These are phyloP conservation scores for Folsomia manolachei DNA, from an alignment of 2,888 invertebrate genomes.

Conservation along the genomic window DNA sequence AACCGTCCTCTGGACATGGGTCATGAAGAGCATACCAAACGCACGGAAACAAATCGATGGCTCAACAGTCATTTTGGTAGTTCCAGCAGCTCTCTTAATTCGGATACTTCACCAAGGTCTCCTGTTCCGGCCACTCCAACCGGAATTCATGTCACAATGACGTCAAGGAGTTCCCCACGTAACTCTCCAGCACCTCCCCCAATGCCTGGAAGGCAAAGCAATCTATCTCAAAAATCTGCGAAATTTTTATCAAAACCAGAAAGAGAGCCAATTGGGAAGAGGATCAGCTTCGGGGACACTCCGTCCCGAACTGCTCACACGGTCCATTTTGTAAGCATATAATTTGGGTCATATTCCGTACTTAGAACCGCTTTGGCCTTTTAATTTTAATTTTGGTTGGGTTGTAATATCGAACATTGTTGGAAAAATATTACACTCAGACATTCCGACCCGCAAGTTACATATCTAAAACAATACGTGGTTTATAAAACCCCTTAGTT, in stretches of 20 bases:
- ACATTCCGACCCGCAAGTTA: too few relatives aligned
- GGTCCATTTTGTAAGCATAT: conserved; percentile 51
- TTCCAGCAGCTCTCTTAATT: conserved; percentile 50
- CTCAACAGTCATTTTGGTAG: conserved; percentile 81
- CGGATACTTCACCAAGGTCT: conserved; percentile 47
- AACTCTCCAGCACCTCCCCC: conserved; percentile 42
- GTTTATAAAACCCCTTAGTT: too few relatives aligned
- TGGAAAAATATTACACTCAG: too few relatives aligned
- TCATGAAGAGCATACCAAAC: conserved; percentile 82
- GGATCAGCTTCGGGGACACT: conserved; percentile 50
- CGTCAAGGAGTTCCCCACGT: conserved; percentile 47
- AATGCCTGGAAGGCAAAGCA: conserved; percentile 15
- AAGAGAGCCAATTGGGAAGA: conserved; percentile 44
- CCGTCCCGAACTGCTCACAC: conserved; percentile 45
- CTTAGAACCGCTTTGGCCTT: too few relatives aligned
- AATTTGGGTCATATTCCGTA: too few relatives aligned
- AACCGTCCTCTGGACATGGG: conserved; percentile 79
- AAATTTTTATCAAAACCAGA: conserved; percentile 30
- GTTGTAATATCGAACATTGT: too few relatives aligned
- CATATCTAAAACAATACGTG: too few relatives aligned
- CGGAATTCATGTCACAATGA: conserved; percentile 51
- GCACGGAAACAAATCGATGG: conserved; percentile 88
- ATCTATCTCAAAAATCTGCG: conserved; percentile 21
- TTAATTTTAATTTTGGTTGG: too few relatives aligned
- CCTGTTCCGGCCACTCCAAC: conserved; percentile 45